Evolutionary conservation across 1,140 invertebrate genomes (phyloP).

Genomic region (Pissodes strobi): DNA sequence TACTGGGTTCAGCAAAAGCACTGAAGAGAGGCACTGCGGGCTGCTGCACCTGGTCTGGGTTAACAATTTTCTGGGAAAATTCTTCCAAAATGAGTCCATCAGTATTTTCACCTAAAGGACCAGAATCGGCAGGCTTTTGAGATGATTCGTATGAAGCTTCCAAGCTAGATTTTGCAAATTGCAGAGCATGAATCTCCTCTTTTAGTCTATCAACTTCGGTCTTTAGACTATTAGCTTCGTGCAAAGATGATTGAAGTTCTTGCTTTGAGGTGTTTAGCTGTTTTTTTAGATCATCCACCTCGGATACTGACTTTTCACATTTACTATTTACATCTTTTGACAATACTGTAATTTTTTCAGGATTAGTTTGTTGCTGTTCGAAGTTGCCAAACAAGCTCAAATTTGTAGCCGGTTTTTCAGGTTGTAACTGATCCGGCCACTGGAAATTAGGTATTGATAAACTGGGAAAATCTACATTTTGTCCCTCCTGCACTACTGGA

Average conservation of each 20-base stretch:
- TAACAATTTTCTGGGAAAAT: background rate
- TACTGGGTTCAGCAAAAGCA: background rate
- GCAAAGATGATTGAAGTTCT: background rate
- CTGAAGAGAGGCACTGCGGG: background rate
- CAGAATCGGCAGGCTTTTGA: background rate
- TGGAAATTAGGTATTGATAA: background rate
- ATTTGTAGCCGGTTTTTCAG: background rate
- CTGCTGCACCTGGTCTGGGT: background rate
- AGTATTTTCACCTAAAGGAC: background rate
- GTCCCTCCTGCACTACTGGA: background rate
- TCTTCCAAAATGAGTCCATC: constrained; percentile 1
- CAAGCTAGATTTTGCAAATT: constrained; percentile 12
- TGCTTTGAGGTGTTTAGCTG: background rate
- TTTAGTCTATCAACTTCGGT: background rate
- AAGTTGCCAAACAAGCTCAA: no score
- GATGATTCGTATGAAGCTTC: constrained; percentile 12
- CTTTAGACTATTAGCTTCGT: background rate
- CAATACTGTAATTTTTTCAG: no score
- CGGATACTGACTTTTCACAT: background rate
- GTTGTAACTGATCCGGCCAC: background rate
- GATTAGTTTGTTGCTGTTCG: no score
- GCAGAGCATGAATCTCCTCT: background rate
- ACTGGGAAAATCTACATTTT: background rate
- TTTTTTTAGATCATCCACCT: background rate
- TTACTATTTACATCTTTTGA: background rate